These are phyloP conservation scores for Callocephalon fimbriatum DNA, from an alignment of 2,113 vertebrate genomes.

Conservation along the genomic window DNA sequence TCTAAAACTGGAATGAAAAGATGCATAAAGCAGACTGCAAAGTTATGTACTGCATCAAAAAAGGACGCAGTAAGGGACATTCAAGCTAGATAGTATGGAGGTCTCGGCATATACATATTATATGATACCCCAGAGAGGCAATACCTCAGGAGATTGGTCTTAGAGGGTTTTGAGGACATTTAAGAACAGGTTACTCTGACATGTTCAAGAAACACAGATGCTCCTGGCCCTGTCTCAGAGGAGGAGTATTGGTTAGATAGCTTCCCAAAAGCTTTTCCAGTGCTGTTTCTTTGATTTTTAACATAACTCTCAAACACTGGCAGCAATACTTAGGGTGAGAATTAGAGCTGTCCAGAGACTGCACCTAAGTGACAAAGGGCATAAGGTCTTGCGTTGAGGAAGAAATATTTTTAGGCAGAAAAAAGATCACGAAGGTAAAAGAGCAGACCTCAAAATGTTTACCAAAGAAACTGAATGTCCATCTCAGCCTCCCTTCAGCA, in stretches of 20 bases:
- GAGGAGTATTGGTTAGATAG: background rate
- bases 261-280: background rate
- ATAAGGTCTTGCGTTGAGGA: background rate
- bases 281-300: background rate
- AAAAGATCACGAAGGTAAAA: background rate
- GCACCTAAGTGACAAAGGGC: background rate
- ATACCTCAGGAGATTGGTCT: rapidly evolving
- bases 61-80: background rate
- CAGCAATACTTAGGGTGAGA: background rate
- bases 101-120: background rate
- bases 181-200: background rate
- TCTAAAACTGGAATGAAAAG: background rate
- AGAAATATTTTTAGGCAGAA: background rate
- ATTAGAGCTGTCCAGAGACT: background rate
- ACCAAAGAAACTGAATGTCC: background rate
- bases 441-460: background rate
- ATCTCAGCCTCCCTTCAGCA: background rate
- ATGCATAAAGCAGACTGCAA: background rate
- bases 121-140: background rate
- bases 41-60: background rate
- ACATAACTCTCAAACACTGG: background rate
- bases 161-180: background rate
- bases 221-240: background rate
- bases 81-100: background rate
- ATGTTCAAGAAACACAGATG: background rate